phyloP scores from a whole-genome alignment of 64 coral and sea anemone species.

The Stichodactyla mertensii region DNA sequence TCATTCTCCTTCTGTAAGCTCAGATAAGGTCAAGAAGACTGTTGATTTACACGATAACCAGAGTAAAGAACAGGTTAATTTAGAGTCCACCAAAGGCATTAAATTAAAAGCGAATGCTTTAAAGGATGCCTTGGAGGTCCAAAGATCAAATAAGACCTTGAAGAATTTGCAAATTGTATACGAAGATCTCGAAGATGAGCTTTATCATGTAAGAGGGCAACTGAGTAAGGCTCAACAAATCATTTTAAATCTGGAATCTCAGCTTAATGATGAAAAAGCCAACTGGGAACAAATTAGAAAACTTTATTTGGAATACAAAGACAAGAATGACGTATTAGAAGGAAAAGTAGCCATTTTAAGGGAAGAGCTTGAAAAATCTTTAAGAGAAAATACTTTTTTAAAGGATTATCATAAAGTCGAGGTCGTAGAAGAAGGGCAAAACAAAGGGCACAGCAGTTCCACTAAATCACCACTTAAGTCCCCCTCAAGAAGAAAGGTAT shows the following conservation, averaged over 20 bases:
- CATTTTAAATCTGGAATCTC: conserved; percentile 59
- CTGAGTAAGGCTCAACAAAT: conserved; percentile 65
- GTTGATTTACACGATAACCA: background rate
- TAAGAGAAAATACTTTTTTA: conserved; percentile 52
- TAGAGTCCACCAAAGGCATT: background rate
- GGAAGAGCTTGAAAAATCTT: conserved; percentile 67
- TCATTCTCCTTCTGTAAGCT: conserved; percentile 40
- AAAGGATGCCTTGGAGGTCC: background rate
- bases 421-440: conserved; percentile 20
- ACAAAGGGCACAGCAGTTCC: background rate
- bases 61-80: background rate
- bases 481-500: conserved; percentile 38
- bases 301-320: conserved; percentile 69
- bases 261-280: conserved; percentile 70
- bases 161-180: conserved; percentile 21
- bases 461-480: conserved; percentile 20
- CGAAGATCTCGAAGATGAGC: conserved; percentile 81
- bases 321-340: conserved; percentile 74
- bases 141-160: background rate
- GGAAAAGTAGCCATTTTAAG: conserved; percentile 72
- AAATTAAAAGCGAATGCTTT: background rate
- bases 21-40: background rate
- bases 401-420: conserved; percentile 29
- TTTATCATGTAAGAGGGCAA: conserved; percentile 61
- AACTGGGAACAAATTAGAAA: conserved; percentile 78